Conservation (phyloP, 2,797 vertebrate genomes). For the Sarcoramphus papa region DNA sequence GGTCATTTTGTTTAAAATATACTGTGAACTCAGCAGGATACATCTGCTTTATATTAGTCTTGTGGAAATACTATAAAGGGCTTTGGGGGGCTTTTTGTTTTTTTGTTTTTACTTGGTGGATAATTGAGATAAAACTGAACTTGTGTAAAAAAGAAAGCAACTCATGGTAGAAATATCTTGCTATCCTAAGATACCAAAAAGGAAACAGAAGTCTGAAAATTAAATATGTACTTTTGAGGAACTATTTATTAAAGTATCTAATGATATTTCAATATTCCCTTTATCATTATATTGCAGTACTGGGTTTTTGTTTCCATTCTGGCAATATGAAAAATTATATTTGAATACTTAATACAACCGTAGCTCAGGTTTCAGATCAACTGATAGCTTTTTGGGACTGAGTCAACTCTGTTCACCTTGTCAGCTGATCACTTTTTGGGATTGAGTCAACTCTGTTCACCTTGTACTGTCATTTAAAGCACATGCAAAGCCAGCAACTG, state of each 20-base stretch:
- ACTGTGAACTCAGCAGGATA: slow-evolving; percentile 49
- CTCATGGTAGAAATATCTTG: neutral
- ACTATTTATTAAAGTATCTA: neutral
- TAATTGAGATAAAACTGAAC: slow-evolving; percentile 39
- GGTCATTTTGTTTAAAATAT: slow-evolving; percentile 53
- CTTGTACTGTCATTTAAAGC: slow-evolving; percentile 38
- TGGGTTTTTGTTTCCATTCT: neutral
- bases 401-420: slow-evolving; percentile 27
- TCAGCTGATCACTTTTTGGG: neutral
- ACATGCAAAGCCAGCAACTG: neutral
- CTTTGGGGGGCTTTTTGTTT: neutral
- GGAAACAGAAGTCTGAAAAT: neutral
- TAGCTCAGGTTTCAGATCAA: neutral
- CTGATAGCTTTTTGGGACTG: neutral
- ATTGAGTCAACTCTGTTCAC: neutral
- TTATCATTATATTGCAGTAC: neutral
- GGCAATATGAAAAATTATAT: neutral
- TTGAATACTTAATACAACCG: neutral
- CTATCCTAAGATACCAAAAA: neutral
- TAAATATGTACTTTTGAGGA: neutral
- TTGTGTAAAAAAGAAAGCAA: neutral
- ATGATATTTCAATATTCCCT: neutral
- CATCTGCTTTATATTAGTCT: slow-evolving; percentile 37
- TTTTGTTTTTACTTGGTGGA: neutral
- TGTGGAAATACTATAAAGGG: slow-evolving; percentile 22